phyloP scores from a whole-genome alignment of 2,888 invertebrate genomes.

The Scaptodrosophila latifasciaeformis region DNA sequence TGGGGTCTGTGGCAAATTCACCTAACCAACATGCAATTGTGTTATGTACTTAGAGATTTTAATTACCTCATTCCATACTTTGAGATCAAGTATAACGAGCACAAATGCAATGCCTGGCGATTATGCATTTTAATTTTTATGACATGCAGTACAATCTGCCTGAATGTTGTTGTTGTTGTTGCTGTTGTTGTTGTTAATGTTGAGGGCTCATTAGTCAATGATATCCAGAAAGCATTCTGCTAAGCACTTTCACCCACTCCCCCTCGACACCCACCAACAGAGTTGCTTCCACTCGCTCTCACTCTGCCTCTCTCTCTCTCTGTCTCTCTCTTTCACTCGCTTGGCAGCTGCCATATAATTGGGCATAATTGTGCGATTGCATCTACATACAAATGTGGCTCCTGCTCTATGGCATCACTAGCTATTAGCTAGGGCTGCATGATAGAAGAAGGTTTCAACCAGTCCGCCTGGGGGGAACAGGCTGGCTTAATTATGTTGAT shows the following conservation, averaged over 20 bases:
- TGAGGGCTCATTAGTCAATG: constrained; percentile 60
- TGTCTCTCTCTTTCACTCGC: constrained; percentile 22
- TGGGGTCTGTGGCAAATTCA: constrained; percentile 29
- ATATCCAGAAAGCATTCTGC: constrained; percentile 43
- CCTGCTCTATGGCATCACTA: constrained; percentile 36
- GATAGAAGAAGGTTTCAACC: too few species aligned
- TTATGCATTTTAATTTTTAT: constrained; percentile 41
- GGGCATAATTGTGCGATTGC: constrained; percentile 60
- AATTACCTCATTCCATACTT: not conserved
- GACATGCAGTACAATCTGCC: too few species aligned
- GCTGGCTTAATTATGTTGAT: constrained; percentile 46
- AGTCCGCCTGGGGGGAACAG: too few species aligned
- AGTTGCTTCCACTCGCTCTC: not conserved
- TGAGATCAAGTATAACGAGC: constrained; percentile 5
- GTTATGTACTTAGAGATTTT: constrained; percentile 1
- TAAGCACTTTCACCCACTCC: constrained; percentile 30
- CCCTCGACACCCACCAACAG: too few species aligned
- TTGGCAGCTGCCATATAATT: constrained; percentile 52
- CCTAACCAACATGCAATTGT: constrained; percentile 35
- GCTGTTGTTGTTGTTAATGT: constrained; percentile 15
- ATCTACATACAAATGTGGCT: constrained; percentile 35
- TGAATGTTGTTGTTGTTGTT: too few species aligned
- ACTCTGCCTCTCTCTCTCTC: constrained; percentile 4
- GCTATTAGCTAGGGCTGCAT: constrained; percentile 34
- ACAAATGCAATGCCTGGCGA: constrained; percentile 33